Conservation (phyloP, 2,888 invertebrate genomes). For the Clunio marinus region DNA sequence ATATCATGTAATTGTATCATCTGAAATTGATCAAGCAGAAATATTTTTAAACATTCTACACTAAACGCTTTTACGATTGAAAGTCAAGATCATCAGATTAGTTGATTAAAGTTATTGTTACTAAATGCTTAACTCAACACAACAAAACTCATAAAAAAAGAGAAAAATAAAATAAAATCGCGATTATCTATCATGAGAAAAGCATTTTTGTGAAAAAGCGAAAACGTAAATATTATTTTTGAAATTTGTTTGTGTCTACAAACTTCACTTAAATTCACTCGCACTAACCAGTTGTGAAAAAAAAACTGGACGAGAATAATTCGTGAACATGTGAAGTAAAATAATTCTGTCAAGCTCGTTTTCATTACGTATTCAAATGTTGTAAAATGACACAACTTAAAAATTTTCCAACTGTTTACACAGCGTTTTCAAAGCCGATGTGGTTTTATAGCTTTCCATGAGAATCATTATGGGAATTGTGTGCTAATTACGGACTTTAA, state of each 20-base stretch:
- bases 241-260: too few species aligned
- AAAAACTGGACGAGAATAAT: neutral
- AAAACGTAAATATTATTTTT: too few species aligned
- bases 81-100: conserved; percentile 6
- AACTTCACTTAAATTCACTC: neutral
- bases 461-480: neutral
- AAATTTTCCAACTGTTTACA: conserved; percentile 19
- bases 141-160: too few species aligned
- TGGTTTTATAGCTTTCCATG: neutral
- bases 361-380: conserved; percentile 29
- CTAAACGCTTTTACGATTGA: neutral
- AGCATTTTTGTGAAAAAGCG: too few species aligned
- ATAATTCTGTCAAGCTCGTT: neutral
- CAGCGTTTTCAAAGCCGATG: neutral
- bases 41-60: neutral
- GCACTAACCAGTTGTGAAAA: neutral
- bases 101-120: neutral
- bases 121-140: neutral
- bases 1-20: conserved; percentile 2
- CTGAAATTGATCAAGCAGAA: neutral
- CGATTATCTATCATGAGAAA: too few species aligned
- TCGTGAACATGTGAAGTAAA: neutral
- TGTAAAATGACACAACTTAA: conserved; percentile 35
- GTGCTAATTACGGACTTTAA: neutral
- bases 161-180: too few species aligned